Percentiles rank a stretch among this genome's conserved stretches.
Conservation (phyloP, 1,140 invertebrate species). For the Mactra quadrangularis region DNA sequence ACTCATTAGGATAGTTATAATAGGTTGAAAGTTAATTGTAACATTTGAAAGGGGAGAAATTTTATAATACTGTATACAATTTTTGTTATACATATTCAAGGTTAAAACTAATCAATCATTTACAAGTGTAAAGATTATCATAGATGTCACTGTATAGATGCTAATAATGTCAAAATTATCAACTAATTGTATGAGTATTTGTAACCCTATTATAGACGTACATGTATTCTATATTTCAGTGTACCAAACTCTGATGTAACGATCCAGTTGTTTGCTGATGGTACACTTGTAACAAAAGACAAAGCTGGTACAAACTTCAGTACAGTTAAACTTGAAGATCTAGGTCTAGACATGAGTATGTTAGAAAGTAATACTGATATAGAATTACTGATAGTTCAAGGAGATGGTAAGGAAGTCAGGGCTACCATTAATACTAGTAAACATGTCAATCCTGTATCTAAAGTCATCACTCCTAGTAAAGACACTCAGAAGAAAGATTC, state of each 20-base stretch:
- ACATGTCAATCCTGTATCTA: slow-evolving; percentile 11
- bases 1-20: too few species aligned
- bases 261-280: slow-evolving; percentile 48
- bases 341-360: slow-evolving; percentile 39
- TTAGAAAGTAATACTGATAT: slow-evolving; percentile 46
- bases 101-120: too few species aligned
- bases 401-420: slow-evolving; percentile 44
- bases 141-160: too few species aligned
- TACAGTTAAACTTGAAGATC: slow-evolving; percentile 33
- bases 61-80: too few species aligned
- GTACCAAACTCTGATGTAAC: slow-evolving; percentile 51
- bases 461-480: background rate
- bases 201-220: too few species aligned
- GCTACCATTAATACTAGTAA: slow-evolving; percentile 46
- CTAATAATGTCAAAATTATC: too few species aligned
- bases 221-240: slow-evolving; percentile 37
- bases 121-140: too few species aligned
- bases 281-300: slow-evolving; percentile 46
- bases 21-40: too few species aligned
- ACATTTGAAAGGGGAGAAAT: too few species aligned
- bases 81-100: too few species aligned
- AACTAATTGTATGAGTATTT: too few species aligned
- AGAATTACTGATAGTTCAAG: slow-evolving; percentile 46
- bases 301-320: slow-evolving; percentile 42
- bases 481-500: background rate